Base-by-base conservation (phyloP, 2,888 invertebrate species). In the Phragmatobia fuliginosa region DNA sequence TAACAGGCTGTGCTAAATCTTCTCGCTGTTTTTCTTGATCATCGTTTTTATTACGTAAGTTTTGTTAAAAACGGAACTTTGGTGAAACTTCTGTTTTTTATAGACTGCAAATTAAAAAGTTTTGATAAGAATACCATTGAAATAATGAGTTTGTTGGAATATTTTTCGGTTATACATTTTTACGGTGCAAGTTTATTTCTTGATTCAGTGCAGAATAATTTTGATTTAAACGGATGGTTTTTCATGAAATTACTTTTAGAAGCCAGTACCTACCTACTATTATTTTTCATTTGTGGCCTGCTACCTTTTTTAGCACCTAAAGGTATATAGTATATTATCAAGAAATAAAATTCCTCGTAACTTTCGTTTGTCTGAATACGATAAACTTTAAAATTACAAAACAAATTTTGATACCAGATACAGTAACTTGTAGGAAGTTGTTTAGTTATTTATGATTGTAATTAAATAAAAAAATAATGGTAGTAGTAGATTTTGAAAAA, bases 11-110 rank as follows among this genome's bases (percentile, higher is more conserved):
- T 11, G 16, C 38, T 41, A 32, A 32, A 45, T 45, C 18, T 18
- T 38, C 28, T n/a, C 56, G 28, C 18, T 11, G 38, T 28, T 36
- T 33, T 33, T 67, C 41, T 18, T 64, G 64, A 59, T 52, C 45
- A 41, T 59, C 52, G 67, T 10, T 67, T 67, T 67, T 68, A 75
- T 70, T 32, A 67, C 71, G 68, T 49, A 67, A 78, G 65, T 72
- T 49, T 73, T 64, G 49, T 49, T 65, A 65, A 45, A 56, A 65
- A 21, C 64, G 62, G 14, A 56, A 65, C 21, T 65, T 36, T 18
- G 21, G 4, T n/a, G 1, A 11, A 80, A 83, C 74, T 79, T 79
- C 79, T 85, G 80, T 72, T 72, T 81, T 81, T 81, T 79, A 84
- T 85, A 73, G 79, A 73, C 78, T 78, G 31, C 45, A 73, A 82